Conservation (phyloP, 2,888 invertebrate genomes). For the Oithona nana region DNA sequence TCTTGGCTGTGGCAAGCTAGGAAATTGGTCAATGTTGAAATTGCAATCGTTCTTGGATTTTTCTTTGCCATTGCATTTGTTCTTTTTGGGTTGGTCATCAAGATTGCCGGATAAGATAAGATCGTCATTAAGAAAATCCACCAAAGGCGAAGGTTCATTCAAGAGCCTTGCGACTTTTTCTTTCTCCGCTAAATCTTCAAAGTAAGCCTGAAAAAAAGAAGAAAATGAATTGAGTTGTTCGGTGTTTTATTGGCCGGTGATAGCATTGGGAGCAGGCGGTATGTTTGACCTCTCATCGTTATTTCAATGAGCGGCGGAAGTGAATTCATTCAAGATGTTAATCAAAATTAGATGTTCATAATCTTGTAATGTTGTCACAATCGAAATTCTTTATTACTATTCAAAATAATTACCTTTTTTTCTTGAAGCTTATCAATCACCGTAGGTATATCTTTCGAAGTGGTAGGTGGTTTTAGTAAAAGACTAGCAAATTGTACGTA, state of each 20-base stretch:
- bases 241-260: no score
- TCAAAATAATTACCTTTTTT: not conserved
- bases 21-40: not conserved
- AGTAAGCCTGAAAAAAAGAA: not conserved
- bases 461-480: not conserved
- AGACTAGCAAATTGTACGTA: constrained; percentile 6
- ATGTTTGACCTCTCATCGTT: not conserved
- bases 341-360: no score
- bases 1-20: not conserved
- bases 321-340: no score
- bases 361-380: no score
- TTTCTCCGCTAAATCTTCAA: not conserved
- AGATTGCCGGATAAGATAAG: not conserved
- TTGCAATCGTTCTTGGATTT: not conserved
- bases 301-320: no score
- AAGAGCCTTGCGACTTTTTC: not conserved
- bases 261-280: not conserved
- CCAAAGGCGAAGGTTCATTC: not conserved
- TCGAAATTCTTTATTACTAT: no score
- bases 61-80: not conserved
- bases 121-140: not conserved
- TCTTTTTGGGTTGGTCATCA: not conserved
- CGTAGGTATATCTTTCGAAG: not conserved
- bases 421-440: not conserved
- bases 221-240: no score